Evolutionary conservation across 1,140 invertebrate species (phyloP), one percentile per base, ranked within the genome.

Genomic region (Popillia japonica): DNA sequence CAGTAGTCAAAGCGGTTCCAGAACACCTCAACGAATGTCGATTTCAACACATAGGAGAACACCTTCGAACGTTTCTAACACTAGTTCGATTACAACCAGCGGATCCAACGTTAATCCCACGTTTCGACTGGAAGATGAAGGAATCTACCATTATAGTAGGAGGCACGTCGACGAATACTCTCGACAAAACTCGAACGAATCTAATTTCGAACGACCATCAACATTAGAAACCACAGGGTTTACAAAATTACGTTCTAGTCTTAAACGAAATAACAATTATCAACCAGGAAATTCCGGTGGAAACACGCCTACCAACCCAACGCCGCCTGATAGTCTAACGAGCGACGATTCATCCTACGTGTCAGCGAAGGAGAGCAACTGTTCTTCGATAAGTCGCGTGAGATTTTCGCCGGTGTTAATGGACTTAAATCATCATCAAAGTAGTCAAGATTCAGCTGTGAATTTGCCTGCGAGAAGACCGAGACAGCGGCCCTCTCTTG

Each of bases 331-430:
- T 80, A 95, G 93, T 80, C 83, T 95, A 14, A 94, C 94, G 0
- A 95, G 94, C 81, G 95, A 96, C 75, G 94, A 96, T 80, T 94
- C 93, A 80, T 95, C 93, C 41, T 96, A 96, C 84, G 90, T 95
- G 44, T 96, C 94, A 0, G 94, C 95, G 2, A 92, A 94, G 80
- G 94, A 95, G 81, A 90, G 90, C 79, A 90, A 91, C 3, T 89
- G 88, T 76, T 68, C 61, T 23, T 89, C 88, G 68, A 91, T 91
- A 75, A 91, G 91, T 44, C 88, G 94, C 6, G 94, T 96, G 2
- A 88, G 95, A 0, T 96, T 96, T 86, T 96, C 94, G 48, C 95
- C 94, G 0, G 92, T 92, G 0, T 79, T 88, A 20, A 89, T 86
- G 61, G 86, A 86, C 81, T 79, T 85, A 75, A 84, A 84, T 14